These are phyloP conservation scores for Oscheius sp. DNA, from an alignment of 2,888 invertebrate genomes.

Conservation along the genomic window DNA sequence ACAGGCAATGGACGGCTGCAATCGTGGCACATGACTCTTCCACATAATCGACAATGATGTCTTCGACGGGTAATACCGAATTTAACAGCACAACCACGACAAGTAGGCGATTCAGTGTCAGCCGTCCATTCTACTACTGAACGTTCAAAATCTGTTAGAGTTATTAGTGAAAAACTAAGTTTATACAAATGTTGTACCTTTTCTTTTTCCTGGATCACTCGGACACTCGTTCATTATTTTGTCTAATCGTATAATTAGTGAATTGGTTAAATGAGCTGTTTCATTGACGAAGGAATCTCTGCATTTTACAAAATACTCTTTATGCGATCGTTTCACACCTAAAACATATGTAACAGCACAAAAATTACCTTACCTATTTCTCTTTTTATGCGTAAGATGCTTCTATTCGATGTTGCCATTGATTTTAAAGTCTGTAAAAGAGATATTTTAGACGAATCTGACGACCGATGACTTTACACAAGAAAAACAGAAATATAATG, in stretches of 20 bases:
- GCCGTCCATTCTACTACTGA: slow-evolving; percentile 89
- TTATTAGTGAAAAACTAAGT: slow-evolving; percentile 3
- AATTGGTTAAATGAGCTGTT: slow-evolving; percentile 93
- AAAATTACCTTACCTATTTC: slow-evolving; percentile 23
- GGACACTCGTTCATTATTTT: slow-evolving; percentile 88
- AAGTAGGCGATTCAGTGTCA: slow-evolving; percentile 87
- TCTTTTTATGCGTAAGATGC: no score
- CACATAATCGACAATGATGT: slow-evolving; percentile 92
- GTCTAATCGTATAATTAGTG: slow-evolving; percentile 90
- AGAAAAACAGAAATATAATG: no score
- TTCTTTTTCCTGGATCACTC: slow-evolving; percentile 74
- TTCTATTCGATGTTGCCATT: no score
- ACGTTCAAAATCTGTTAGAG: slow-evolving; percentile 79
- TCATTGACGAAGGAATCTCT: slow-evolving; percentile 84
- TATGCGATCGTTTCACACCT: slow-evolving; percentile 64
- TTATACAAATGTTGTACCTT: slow-evolving; percentile 53
- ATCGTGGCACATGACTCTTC: slow-evolving; percentile 66
- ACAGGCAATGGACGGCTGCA: slow-evolving; percentile 71
- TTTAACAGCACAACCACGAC: slow-evolving; percentile 88
- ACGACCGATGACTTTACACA: no score
- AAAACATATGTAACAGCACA: slow-evolving; percentile 5
- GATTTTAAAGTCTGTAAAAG: no score
- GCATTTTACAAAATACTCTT: slow-evolving; percentile 49
- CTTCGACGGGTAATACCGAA: slow-evolving; percentile 85
- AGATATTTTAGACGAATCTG: no score